Conservation (phyloP, 2,888 invertebrate species). For the Pachydiplax longipennis region DNA sequence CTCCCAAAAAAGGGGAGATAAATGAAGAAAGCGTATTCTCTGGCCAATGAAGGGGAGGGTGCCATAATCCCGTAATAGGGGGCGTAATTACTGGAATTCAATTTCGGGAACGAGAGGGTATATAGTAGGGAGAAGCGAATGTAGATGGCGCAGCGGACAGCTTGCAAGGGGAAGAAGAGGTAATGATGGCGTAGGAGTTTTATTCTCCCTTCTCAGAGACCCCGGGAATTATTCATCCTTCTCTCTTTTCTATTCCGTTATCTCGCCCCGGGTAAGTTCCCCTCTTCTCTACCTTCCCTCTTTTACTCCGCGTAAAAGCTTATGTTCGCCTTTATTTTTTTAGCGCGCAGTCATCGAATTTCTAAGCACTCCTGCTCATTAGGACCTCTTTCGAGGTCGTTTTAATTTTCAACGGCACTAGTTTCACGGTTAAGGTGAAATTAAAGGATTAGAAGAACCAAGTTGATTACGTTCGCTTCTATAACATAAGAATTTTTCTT, state of each 20-base stretch:
- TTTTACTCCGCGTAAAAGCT: not conserved
- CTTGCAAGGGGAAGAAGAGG: not conserved
- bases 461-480: too few relatives aligned
- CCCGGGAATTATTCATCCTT: slow-evolving; percentile 34
- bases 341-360: not conserved
- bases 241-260: slow-evolving; percentile 28
- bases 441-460: too few relatives aligned
- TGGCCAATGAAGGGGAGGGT: not conserved
- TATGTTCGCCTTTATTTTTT: not conserved
- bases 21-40: not conserved
- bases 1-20: not conserved
- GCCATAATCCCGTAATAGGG: slow-evolving; percentile 42
- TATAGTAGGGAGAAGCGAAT: not conserved
- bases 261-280: slow-evolving; percentile 1
- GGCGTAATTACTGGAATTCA: slow-evolving; percentile 43
- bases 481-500: too few relatives aligned
- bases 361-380: not conserved
- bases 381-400: too few relatives aligned
- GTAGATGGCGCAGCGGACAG: not conserved
- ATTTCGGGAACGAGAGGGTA: not conserved
- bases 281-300: not conserved
- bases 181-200: slow-evolving; percentile 16
- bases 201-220: slow-evolving; percentile 7
- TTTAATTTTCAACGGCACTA: too few relatives aligned
- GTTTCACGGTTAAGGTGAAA: too few relatives aligned